These are phyloP conservation scores for Acanthurus tractus DNA, from an alignment of 2,797 vertebrate species.

Conservation along the genomic window DNA sequence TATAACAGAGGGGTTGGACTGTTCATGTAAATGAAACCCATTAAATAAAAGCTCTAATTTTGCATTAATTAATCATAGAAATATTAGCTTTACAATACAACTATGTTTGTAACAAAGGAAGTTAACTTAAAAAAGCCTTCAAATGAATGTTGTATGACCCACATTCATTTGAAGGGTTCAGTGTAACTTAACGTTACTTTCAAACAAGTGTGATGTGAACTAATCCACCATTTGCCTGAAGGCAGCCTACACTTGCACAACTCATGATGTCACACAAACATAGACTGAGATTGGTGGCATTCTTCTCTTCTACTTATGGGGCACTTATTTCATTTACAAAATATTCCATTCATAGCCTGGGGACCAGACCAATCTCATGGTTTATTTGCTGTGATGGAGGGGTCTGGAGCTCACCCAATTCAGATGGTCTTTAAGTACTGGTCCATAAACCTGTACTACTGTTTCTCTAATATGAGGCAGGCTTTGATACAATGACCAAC, in stretches of 20 bases:
- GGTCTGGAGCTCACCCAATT: too few relatives aligned
- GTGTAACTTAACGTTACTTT: constrained; percentile 56
- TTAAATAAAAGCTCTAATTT: constrained; percentile 1
- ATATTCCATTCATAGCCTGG: neutral
- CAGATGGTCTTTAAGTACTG: too few relatives aligned
- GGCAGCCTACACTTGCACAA: constrained; percentile 50
- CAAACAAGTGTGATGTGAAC: constrained; percentile 64
- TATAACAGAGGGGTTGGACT: neutral
- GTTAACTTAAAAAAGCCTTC: constrained; percentile 4
- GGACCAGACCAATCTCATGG: too few relatives aligned
- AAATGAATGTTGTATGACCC: constrained; percentile 62
- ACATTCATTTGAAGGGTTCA: constrained; percentile 28
- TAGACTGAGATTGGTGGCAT: constrained; percentile 23
- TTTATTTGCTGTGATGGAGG: too few relatives aligned
- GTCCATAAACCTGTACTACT: too few relatives aligned
- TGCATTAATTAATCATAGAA: neutral
- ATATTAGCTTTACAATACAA: constrained; percentile 4
- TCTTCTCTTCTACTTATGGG: constrained; percentile 26
- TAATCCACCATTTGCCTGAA: constrained; percentile 68
- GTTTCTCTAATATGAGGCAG: too few relatives aligned
- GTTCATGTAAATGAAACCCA: neutral
- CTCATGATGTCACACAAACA: constrained; percentile 53
- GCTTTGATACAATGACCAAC: too few relatives aligned
- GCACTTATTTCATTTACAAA: constrained; percentile 13
- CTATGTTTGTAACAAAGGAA: constrained; percentile 20